Evolutionary conservation across 2,888 invertebrate genomes (phyloP).

Genomic region (Cremastinae sp.): DNA sequence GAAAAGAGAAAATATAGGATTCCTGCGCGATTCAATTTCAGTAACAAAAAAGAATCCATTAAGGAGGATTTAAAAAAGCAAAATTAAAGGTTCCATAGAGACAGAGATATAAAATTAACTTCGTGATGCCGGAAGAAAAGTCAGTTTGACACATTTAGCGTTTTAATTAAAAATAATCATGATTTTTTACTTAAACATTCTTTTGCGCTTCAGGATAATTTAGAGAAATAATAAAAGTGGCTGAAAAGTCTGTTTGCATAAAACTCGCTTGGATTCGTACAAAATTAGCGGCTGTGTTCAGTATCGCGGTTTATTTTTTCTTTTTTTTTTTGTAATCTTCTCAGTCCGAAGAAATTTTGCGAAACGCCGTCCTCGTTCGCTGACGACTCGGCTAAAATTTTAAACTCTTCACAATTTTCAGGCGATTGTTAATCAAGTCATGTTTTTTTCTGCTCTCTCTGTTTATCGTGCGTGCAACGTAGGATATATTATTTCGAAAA

Average conservation of each 20-base stretch:
- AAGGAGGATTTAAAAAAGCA: too few relatives aligned
- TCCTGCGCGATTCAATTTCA: neutral
- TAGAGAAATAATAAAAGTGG: neutral
- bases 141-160: too few relatives aligned
- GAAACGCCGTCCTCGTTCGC: constrained; percentile 30
- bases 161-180: neutral
- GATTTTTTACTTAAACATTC: neutral
- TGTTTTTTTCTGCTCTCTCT: too few relatives aligned
- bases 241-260: neutral
- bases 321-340: constrained; percentile 28
- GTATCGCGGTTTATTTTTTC: constrained; percentile 37
- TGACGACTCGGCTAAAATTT: neutral
- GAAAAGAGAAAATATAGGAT: neutral
- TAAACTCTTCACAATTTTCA: neutral
- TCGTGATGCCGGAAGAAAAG: too few relatives aligned
- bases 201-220: neutral
- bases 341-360: constrained; percentile 21
- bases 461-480: too few relatives aligned
- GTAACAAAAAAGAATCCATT: neutral
- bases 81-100: too few relatives aligned
- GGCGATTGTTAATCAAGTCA: neutral
- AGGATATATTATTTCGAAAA: too few relatives aligned
- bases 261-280: constrained; percentile 42
- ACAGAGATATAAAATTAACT: too few relatives aligned
- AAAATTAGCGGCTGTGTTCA: constrained; percentile 59